These are phyloP conservation scores for Nyctalus aviator DNA, from an alignment of 2,797 vertebrate genomes.

Conservation along the genomic window DNA sequence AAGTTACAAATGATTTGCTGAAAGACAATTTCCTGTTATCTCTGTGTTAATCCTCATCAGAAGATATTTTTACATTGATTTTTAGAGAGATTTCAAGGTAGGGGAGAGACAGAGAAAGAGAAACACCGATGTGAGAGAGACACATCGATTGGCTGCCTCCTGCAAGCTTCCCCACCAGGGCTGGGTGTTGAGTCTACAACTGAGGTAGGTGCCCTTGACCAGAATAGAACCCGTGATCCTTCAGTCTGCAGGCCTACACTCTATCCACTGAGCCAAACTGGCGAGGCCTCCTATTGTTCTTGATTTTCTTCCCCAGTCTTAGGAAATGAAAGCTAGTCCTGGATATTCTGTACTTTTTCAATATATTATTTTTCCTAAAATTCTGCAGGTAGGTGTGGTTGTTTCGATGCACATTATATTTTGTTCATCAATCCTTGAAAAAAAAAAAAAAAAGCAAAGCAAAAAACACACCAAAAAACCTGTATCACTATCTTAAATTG, in stretches of 20 bases:
- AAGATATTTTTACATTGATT: background rate
- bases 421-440: background rate
- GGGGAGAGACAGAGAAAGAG: background rate
- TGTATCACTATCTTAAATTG: background rate
- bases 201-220: background rate
- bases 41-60: background rate
- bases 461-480: background rate
- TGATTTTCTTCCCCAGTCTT: constrained; percentile 34
- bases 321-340: background rate
- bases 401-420: background rate
- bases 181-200: background rate
- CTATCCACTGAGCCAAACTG: background rate
- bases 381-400: background rate
- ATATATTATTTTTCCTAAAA: background rate
- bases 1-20: constrained; percentile 46
- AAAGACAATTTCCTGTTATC: background rate
- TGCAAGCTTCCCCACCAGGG: background rate
- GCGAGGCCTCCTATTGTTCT: background rate
- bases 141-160: background rate
- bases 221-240: background rate
- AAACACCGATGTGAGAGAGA: background rate
- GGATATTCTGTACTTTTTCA: background rate
- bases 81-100: background rate
- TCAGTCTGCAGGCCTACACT: background rate
- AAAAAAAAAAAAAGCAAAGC: background rate